phyloP scores from a whole-genome alignment of 2,113 vertebrate species.

The Ochotona curzoniae region DNA sequence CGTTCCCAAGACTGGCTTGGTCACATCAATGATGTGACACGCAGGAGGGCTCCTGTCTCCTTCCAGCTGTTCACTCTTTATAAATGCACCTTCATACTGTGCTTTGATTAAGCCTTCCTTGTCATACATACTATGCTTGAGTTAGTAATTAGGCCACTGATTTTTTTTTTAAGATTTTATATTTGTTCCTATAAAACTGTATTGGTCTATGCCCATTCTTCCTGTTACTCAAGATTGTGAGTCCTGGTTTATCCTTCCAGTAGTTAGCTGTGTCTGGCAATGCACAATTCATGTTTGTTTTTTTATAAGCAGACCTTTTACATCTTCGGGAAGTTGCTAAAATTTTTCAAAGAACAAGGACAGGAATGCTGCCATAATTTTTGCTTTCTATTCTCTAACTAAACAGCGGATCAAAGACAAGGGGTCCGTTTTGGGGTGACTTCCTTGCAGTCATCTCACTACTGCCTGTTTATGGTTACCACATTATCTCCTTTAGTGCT shows the following conservation, averaged over 20 bases:
- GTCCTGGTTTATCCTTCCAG: background rate
- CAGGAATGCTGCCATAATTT: background rate
- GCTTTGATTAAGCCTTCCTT: background rate
- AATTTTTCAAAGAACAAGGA: background rate
- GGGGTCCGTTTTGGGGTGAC: background rate
- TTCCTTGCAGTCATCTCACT: background rate
- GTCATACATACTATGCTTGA: background rate
- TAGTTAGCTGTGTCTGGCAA: background rate
- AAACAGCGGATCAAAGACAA: constrained; percentile 3
- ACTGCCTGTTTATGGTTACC: background rate
- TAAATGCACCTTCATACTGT: background rate
- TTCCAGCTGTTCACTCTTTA: background rate
- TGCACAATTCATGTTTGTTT: background rate
- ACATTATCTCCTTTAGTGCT: background rate
- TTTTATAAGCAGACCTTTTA: background rate
- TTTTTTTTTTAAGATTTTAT: background rate
- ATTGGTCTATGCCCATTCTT: background rate
- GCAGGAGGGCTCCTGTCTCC: background rate
- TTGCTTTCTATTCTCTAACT: constrained; percentile 26
- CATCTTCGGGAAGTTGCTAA: constrained; percentile 22
- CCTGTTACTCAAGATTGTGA: background rate
- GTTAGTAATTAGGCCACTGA: background rate
- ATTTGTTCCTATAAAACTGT: background rate
- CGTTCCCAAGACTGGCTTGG: background rate
- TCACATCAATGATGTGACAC: no score